Base-by-base conservation (phyloP, 1,140 invertebrate species). In the Diorhabda carinulata region DNA sequence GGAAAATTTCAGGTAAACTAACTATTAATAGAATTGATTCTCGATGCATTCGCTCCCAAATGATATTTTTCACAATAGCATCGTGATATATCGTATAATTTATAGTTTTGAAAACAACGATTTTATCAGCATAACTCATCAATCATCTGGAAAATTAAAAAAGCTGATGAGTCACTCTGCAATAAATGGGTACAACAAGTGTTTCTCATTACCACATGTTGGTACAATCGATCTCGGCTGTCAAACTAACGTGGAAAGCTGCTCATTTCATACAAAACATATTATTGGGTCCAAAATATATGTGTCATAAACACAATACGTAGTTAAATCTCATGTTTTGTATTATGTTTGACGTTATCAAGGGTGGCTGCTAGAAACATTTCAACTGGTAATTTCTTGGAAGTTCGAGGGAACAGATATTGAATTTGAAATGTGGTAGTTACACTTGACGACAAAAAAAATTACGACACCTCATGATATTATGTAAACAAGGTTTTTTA, bases 141-240 rank as follows among this genome's bases (percentile, higher is more conserved):
- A 10, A 65, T 65, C 64, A 65, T 57, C 8, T 45, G 47, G 47
- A 58, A 69, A 69, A 64, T 47, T 57, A 69, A 69, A 69, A 64
- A 25, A 69, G 40, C 41, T 64, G 52, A 62, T 68, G 58, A 68
- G 60, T 61, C 58, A 68, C 42, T 43, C 44, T 61, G 60, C 42
- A 58, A 63, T 58, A 69, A 63, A 67, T 67, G 65, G 60, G 57
- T 59, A 67, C 66, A 64, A 57, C 66, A 68, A 67, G 61, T 69
- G 64, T 65, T 65, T 5, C 64, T 65, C 64, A 65, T 65, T 65
- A 65, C 71, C 52, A 66, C 67, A 73, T 73, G 73, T 71, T 71
- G 71, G 71, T 64, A 68, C 68, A 67, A 74, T 75, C 74, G 74
- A 75, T 75, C 74, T 75, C 69, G 67, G 58, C 72, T 73, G 74